These are phyloP conservation scores for Manis javanica DNA, from an alignment of 2,797 vertebrate genomes.

Conservation along the genomic window DNA sequence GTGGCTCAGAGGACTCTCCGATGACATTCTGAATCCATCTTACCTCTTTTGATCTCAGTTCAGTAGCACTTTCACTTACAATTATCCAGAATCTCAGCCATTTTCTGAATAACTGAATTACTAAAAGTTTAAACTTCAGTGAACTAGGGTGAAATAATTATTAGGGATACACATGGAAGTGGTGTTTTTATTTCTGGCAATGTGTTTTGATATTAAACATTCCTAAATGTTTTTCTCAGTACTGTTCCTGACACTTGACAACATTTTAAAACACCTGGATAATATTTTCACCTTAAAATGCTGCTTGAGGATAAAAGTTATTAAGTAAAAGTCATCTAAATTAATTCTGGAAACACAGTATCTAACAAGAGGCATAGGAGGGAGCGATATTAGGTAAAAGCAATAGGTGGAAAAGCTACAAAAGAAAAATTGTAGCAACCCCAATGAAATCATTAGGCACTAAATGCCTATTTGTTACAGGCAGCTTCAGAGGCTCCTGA, in stretches of 20 bases:
- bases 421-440: conserved; percentile 1
- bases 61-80: conserved; percentile 43
- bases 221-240: conserved; percentile 1
- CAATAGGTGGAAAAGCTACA: neutral
- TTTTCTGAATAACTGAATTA: conserved; percentile 50
- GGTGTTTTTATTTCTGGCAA: neutral
- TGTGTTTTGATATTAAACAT: conserved; percentile 21
- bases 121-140: conserved; percentile 32
- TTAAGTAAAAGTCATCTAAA: conserved; percentile 22
- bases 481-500: neutral
- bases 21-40: conserved; percentile 24
- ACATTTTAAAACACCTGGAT: neutral
- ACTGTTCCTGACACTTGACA: neutral
- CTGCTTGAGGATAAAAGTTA: neutral
- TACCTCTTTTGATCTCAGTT: conserved; percentile 44
- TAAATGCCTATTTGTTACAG: conserved; percentile 35
- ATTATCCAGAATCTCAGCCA: neutral
- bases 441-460: conserved; percentile 32
- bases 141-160: neutral
- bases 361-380: neutral
- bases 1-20: neutral
- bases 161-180: neutral
- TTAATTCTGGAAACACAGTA: conserved; percentile 34
- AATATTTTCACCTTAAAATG: conserved; percentile 43
- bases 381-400: neutral